These are phyloP conservation scores for Pseudonaja textilis DNA, from an alignment of 2,113 vertebrate species.

Conservation along the genomic window DNA sequence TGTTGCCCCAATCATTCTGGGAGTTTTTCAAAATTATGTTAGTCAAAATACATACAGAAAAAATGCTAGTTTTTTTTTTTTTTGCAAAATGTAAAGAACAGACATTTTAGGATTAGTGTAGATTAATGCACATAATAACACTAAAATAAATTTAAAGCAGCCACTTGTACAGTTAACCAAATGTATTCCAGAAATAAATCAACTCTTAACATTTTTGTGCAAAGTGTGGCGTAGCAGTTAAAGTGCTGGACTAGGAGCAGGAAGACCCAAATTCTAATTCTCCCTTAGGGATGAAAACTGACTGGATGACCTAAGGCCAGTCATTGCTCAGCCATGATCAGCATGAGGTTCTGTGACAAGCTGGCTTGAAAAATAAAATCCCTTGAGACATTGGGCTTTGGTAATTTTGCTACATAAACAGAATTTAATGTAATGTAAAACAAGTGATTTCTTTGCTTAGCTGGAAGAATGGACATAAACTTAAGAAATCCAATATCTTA, in stretches of 20 bases:
- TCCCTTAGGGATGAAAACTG: background rate
- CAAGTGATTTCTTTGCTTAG: background rate
- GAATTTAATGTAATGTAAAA: background rate
- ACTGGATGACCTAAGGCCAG: background rate
- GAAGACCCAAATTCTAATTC: background rate
- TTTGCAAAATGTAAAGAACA: background rate
- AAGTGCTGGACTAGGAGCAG: background rate
- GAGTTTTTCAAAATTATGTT: background rate
- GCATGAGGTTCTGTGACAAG: background rate
- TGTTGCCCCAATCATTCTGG: background rate
- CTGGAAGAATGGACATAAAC: background rate
- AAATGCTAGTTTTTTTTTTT: no score
- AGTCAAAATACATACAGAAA: background rate
- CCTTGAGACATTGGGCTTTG: background rate
- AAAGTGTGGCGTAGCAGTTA: background rate
- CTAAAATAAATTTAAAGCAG: background rate
- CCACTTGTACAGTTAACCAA: background rate
- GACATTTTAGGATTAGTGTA: background rate
- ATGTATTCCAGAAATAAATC: background rate
- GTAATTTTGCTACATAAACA: background rate
- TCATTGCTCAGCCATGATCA: background rate
- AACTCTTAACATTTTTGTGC: background rate
- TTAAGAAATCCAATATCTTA: background rate
- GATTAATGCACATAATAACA: background rate
- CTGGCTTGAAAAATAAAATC: background rate